These are phyloP conservation scores for Biston betularia DNA, from an alignment of 2,888 invertebrate genomes.

Conservation along the genomic window DNA sequence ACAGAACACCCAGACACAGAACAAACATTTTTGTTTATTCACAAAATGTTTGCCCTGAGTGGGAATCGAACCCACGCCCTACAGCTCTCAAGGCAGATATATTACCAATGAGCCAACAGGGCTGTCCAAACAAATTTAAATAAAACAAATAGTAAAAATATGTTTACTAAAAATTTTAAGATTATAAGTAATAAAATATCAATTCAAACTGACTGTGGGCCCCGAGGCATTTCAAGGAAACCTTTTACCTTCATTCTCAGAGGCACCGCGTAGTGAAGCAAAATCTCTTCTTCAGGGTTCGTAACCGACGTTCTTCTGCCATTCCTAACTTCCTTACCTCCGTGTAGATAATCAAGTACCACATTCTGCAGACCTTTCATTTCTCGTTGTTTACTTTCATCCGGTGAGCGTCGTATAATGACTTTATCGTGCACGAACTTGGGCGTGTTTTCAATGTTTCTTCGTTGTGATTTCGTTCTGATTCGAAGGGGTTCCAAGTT, in stretches of 20 bases:
- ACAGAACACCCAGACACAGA: no score
- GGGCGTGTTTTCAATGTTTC: not conserved
- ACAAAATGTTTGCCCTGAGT: no score
- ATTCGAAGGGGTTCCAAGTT: conserved; percentile 34
- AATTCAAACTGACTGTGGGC: not conserved
- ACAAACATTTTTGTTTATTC: no score
- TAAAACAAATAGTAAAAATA: not conserved
- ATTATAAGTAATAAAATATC: not conserved
- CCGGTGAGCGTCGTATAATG: not conserved
- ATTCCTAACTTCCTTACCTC: not conserved
- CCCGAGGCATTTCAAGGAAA: conserved; percentile 7
- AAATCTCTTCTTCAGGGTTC: conserved; percentile 1
- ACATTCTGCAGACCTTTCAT: not conserved
- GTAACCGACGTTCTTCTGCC: not conserved
- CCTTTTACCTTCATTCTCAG: conserved; percentile 10
- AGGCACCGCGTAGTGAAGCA: conserved; percentile 9
- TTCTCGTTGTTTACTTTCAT: not conserved
- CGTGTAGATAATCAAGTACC: not conserved
- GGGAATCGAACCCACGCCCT: no score
- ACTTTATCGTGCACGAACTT: no score
- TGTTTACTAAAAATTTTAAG: no score
- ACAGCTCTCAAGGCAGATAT: no score
- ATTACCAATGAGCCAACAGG: no score
- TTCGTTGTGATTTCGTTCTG: not conserved
- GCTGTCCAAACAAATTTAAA: no score